Base-by-base conservation (phyloP, 2,113 vertebrate species). In the Nothocercus nigrocapillus region DNA sequence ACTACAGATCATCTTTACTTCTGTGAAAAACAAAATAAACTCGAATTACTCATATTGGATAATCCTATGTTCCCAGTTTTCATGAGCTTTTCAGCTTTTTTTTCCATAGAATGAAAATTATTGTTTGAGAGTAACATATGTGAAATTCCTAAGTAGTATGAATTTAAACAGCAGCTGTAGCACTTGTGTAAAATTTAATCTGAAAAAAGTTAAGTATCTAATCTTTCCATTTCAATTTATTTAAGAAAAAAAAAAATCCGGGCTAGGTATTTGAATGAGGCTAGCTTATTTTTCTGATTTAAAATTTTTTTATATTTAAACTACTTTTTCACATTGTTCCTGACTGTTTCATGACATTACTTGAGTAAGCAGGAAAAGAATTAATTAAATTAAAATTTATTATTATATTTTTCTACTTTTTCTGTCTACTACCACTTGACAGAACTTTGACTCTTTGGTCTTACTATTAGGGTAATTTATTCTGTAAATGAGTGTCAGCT, bases 91-190 rank as follows among this genome's bases (percentile, higher is more conserved):
- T 40, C 54, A 36, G 12, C 6, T 56, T 2, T 15, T 67, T 58
- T 77, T 49, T 56, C 27, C 4, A 22, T 3, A 58, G 40, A 82
- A 88, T 73, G 44, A 93, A 85, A 96, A 93, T 58, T 69, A 51
- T 32, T 44, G 16, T 44, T 94, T 85, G 47, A 81, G 59, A 80
- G 20, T 58, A 82, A 63, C 9, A 34, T 24, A 38, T 36, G 47
- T 7, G 18, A 73, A 87, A 53, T 13, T 62, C 79, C 7, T 77
- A 62, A 79, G 25, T 36, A 70, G 22, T 28, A 77, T 40, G 44
- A 91, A 91, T 90, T 91, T 90, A 70, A 93, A 69, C 15, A 82
- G 53, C 38, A 89, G 53, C 44, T 82, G 22, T 85, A 85, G 64
- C 13, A 58, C n/a, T 93, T 24, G 8, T 67, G 21, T 11, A 77